Conservation (phyloP, 2,113 vertebrate genomes). For the Nyctibius bracteatus region DNA sequence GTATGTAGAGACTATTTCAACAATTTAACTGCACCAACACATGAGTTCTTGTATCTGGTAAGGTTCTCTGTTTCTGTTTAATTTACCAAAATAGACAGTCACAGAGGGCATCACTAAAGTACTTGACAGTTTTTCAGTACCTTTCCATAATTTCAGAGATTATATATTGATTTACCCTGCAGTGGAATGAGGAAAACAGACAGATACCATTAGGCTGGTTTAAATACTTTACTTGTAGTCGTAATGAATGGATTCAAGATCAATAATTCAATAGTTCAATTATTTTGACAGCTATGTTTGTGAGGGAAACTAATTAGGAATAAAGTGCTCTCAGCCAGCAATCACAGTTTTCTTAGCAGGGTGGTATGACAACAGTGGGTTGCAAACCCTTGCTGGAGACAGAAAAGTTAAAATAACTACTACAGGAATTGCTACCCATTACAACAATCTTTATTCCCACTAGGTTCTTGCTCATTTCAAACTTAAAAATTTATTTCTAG, state of each 20-base stretch:
- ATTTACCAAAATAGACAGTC: neutral
- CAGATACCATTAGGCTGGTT: neutral
- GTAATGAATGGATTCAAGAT: neutral
- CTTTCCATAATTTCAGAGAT: neutral
- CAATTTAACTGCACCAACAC: neutral
- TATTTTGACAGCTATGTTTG: slow-evolving; percentile 22
- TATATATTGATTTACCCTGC: neutral
- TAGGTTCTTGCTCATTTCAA: neutral
- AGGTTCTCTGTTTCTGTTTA: neutral
- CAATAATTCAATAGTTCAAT: neutral
- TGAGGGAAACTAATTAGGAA: neutral
- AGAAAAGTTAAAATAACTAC: neutral
- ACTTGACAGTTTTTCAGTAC: neutral
- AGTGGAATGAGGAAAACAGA: neutral
- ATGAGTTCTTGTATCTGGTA: neutral
- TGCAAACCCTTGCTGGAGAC: neutral
- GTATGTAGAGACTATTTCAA: neutral
- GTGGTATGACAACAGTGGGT: neutral
- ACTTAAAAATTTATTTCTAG: neutral
- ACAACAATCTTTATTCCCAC: neutral
- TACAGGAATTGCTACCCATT: neutral
- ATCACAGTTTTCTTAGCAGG: neutral
- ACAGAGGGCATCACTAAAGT: neutral
- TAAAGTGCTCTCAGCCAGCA: neutral
- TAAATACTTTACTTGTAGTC: neutral